Base-by-base conservation (phyloP, 2,888 invertebrate genomes). In the Melanostoma scalare region DNA sequence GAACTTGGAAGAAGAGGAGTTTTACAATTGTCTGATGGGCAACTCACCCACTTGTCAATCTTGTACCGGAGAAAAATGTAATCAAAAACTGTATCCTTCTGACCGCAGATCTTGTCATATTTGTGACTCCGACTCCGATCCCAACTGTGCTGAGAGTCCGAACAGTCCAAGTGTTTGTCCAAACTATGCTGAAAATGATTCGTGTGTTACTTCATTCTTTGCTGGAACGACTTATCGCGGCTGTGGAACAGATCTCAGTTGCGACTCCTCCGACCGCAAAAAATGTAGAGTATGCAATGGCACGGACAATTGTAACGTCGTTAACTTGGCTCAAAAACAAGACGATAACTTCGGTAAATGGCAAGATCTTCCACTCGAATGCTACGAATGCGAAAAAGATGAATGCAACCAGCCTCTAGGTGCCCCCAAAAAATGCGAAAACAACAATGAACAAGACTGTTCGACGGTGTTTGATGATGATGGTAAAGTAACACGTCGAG, bases 261-360 rank as follows among this genome's bases (percentile, higher is more conserved):
- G 90, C 48, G 88, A 89, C 53, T 65, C 73, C 2, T 85, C 76
- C 4, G 85, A 88, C 65, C 69, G 87, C 2, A 87, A 79, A 71
- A 84, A 33, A 5, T 90, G 90, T 44, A 80, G 85, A 3, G 53
- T 86, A 53, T 90, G 90, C 69, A 38, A 56, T 20, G 20, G 1
- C 0, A 87, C 86, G 1, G 63, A 88, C 35, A 89, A 88, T 31
- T 90, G 90, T 71, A 90, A 90, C 38, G 85, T 85, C 3, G 63
- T 87, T 2, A 88, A 90, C 31, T 68, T 90, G 68, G 85, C 80
- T 0, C 61, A 31, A 2, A 78, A 60, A 4, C 69, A 86, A 2
- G 90, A 90, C 44, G 87, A 89, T 38, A 90, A 89, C 31, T 87
- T 80, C 20, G 90, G 91, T 67, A 89, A 88, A 84, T 90, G 90